Conservation (phyloP, 2,113 vertebrate genomes). For the Rana temporaria region DNA sequence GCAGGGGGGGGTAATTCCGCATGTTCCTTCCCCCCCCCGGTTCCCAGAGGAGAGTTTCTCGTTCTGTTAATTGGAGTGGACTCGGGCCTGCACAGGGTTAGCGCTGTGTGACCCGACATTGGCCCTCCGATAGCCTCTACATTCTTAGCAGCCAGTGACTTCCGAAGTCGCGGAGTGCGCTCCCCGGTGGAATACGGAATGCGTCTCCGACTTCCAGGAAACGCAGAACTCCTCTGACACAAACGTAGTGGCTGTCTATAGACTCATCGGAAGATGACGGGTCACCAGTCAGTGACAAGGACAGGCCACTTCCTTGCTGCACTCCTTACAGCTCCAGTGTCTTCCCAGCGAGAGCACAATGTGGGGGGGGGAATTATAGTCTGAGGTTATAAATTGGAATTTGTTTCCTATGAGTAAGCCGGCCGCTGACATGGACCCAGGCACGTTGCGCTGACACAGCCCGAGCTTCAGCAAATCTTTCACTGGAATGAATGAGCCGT, state of each 20-base stretch:
- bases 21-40: no score
- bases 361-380: no score
- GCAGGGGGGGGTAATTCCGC: no score
- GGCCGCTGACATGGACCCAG: slow-evolving; percentile 69
- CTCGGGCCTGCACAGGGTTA: background rate
- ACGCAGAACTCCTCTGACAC: slow-evolving; percentile 69
- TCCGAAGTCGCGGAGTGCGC: slow-evolving; percentile 38
- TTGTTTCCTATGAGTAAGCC: slow-evolving; percentile 71
- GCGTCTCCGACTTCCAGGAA: slow-evolving; percentile 80
- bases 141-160: slow-evolving; percentile 6
- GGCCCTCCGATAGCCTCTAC: slow-evolving; percentile 66
- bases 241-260: slow-evolving; percentile 59
- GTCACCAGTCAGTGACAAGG: background rate
- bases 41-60: no score
- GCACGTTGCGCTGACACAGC: slow-evolving; percentile 67
- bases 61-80: no score
- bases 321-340: no score
- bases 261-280: background rate
- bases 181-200: slow-evolving; percentile 83
- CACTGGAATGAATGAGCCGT: background rate
- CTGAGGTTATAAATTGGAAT: background rate
- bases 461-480: background rate
- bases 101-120: slow-evolving; percentile 69
- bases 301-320: background rate
- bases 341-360: no score